Evolutionary conservation across 2,888 invertebrate genomes (phyloP), one percentile per base, ranked within the genome.

Genomic region (Netelia fuscicornis): DNA sequence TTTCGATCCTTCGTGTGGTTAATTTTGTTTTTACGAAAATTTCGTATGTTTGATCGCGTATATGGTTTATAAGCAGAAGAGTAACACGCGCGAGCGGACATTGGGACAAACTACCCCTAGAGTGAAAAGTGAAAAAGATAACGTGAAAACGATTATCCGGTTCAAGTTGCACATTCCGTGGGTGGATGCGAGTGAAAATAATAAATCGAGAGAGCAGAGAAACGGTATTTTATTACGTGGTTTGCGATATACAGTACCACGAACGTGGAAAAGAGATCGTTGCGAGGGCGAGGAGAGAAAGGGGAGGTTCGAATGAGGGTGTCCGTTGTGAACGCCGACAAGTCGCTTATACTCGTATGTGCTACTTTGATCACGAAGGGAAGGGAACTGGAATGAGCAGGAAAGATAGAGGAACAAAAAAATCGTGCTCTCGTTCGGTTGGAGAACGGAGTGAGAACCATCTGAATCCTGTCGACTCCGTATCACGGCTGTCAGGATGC

Each of bases 301-400:
- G 85, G 72, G 83, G 80, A 84, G 78, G 85, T 37, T 65, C 65
- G 81, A 78, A 78, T 60, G 62, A 81, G 77, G 42, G 82, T 79
- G 82, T 75, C 65, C 75, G 79, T 70, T 84, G 54, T 78, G 58
- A 78, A 84, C 20, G 70, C 42, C 81, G 81, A 84, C 84, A 75
- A 81, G 84, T 81, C 77, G 84, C 72, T 37, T 37, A 65, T 85
- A 79, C 72, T 37, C 6, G 58, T 85, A 79, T 82, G 85, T 71
- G 82, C 64, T 78, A 82, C 85, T 85, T 85, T 82, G 82, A 85
- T 85, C 79, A 76, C 44, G 64, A 52, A n/a, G 67, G 17, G 60
- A 44, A 23, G 70, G 44, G 56, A 71, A 64, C 64, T 48, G 64
- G 60, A 60, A 56, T 76, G 56, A 82, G 20, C 9, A 76, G 65